These are phyloP conservation scores for Zaprionus bogoriensis DNA, from an alignment of 2,888 invertebrate genomes.

Conservation along the genomic window DNA sequence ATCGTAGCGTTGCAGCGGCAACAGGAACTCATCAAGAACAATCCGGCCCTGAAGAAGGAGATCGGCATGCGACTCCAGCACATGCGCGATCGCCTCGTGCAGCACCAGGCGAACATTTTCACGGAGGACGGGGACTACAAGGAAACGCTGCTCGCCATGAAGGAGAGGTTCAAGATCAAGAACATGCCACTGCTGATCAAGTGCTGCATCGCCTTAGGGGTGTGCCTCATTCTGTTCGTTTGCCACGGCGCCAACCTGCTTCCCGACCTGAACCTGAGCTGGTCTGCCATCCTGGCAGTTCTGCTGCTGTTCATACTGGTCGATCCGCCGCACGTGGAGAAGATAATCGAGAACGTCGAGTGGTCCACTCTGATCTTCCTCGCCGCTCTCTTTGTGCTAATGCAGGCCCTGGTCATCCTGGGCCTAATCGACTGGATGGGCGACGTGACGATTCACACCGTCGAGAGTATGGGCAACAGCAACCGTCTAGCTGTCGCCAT, in stretches of 20 bases:
- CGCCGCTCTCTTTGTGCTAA: not conserved
- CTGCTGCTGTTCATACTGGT: conserved; percentile 3
- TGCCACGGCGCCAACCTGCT: not conserved
- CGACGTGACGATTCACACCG: not conserved
- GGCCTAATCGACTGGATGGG: conserved; percentile 5
- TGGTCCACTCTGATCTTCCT: conserved; percentile 14
- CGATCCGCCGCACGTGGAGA: not conserved
- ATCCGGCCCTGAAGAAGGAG: too few relatives aligned
- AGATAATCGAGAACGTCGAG: not conserved
- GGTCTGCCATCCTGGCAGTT: not conserved
- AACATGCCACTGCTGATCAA: conserved; percentile 6
- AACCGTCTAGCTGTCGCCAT: not conserved
- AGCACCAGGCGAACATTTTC: not conserved
- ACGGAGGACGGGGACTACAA: not conserved
- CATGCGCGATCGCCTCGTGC: not conserved
- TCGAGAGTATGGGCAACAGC: not conserved
- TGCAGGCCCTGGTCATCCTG: conserved; percentile 6
- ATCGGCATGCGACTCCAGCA: not conserved
- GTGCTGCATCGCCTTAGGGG: not conserved
- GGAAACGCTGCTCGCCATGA: not conserved
- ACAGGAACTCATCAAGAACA: not conserved
- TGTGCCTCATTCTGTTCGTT: not conserved
- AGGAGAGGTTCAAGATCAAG: not conserved
- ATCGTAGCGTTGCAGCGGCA: not conserved
- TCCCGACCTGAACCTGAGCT: not conserved